Conservation (phyloP, 2,888 invertebrate species). For the Drosophila kanekoi region DNA sequence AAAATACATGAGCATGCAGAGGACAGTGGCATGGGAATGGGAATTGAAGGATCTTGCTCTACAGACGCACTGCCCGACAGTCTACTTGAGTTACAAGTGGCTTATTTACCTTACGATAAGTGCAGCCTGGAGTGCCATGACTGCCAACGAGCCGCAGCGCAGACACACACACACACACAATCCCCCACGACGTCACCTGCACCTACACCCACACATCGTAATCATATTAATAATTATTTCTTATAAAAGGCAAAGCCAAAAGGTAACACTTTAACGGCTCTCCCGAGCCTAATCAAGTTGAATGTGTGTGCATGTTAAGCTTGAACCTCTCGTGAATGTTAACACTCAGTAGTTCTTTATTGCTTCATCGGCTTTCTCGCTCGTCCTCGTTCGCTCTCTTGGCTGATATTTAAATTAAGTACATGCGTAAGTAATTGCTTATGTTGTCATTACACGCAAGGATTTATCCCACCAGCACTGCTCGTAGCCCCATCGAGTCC, state of each 20-base stretch:
- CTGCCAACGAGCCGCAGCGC: slow-evolving; percentile 50
- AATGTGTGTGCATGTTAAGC: slow-evolving; percentile 46
- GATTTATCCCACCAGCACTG: slow-evolving; percentile 30
- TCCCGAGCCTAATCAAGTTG: slow-evolving; percentile 70
- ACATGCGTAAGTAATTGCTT: slow-evolving; percentile 79
- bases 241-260: slow-evolving; percentile 46
- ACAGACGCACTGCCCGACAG: slow-evolving; percentile 42
- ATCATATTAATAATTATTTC: slow-evolving; percentile 80
- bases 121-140: slow-evolving; percentile 77
- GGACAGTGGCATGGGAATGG: slow-evolving; percentile 16
- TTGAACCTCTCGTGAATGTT: slow-evolving; percentile 20
- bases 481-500: slow-evolving; percentile 1
- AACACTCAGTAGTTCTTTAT: slow-evolving; percentile 34
- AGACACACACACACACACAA: slow-evolving; percentile 1
- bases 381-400: not conserved
- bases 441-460: slow-evolving; percentile 75
- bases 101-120: slow-evolving; percentile 81
- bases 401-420: slow-evolving; percentile 68
- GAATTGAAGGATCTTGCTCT: slow-evolving; percentile 34
- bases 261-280: slow-evolving; percentile 60
- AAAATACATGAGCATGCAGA: slow-evolving; percentile 75
- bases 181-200: not conserved
- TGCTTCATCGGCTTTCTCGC: slow-evolving; percentile 2
- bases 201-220: slow-evolving; percentile 39
- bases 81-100: slow-evolving; percentile 78